Base-by-base conservation (phyloP, 2,888 invertebrate species). In the Pterostichus niger region DNA sequence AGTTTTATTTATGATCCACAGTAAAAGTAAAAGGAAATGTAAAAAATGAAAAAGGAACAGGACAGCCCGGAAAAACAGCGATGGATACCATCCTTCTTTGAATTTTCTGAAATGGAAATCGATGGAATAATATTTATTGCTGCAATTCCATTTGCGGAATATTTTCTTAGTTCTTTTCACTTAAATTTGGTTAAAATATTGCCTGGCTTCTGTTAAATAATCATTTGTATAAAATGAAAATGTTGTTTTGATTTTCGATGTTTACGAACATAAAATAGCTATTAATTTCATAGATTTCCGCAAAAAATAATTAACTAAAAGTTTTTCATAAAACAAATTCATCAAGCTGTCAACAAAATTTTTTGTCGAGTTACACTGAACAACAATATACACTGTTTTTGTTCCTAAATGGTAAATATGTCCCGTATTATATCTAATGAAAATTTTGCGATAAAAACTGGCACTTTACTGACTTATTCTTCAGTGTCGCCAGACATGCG, bases 11-110 rank as follows among this genome's bases (percentile, higher is more conserved):
- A 75, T 52, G 49, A 49, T 31, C 6, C 31, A 33, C 31, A 46
- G 35, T 73, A 52, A 75, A 75, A 75, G 49, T 75, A 52, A 75
- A 75, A 75, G 31, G 52, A 52, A 75, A 15, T 31, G 17, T 13
- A 52, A 6, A 75, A 52, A 75, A 52, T 75, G 11, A 31, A 31
- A 31, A 52, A 75, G 13, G 75, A n/a, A 75, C n/a, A 71, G 46
- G 35, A 10, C 33, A 13, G 13, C 1, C n/a, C 64, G 33, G 35
- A 13, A 35, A 59, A 35, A 64, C 64, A 64, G 35, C 64, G 13
- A n/a, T 11, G 13, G 11, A 64, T 64, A 35, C n/a, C 35, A 64
- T n/a, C 11, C 64, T 64, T 10, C 11, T 59, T 64, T 64, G 64
- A 64, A 64, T 33, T 40, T 35, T 64, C 64, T 6, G n/a, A 24